Evolutionary conservation across 2,888 invertebrate genomes (phyloP), one percentile per base, ranked within the genome.

Genomic region (Phoronis australis): DNA sequence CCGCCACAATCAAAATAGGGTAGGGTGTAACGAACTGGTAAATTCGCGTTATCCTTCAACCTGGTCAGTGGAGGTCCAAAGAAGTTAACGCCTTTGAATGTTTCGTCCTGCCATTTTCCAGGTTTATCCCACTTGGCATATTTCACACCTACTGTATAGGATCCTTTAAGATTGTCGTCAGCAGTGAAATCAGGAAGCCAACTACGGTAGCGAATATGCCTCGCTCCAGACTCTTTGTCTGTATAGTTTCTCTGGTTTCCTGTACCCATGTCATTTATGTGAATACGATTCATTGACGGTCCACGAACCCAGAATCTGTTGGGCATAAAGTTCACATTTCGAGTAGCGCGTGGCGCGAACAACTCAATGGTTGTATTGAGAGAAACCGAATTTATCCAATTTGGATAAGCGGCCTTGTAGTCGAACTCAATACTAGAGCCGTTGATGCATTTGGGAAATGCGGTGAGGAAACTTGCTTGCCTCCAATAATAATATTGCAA

Each of bases 401-500:
- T 89, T 0, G 94, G 88, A 68, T 94, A 97, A 0, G 92, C 91
- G 80, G 86, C 87, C 67, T 96, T 93, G 0, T 93, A 91, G 2
- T 95, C 84, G 72, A 95, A 96, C 75, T 95, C 94, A 56, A 95
- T 83, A 0, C 93, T 87, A 74, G 92, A 92, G 47, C 93, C 75
- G 64, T 77, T 77, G 39, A 77, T 94, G 56, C 94, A 87, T 61
- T 87, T 87, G 0, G 88, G 87, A 78, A 93, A 95, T 0, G 94
- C 84, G 0, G 95, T 88, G 0, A 97, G 89, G 75, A 97, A 96
- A 0, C 96, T 94, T 1, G 94, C 89, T 0, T 92, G 87, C 0
- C 95, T 94, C 38, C 96, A 79, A 72, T 94, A 93, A 69, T 93
- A 93, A 71, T 96, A 96, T 91, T 95, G 92, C 87, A 97, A 90